Percentiles rank a stretch among this genome's conserved stretches.
Evolutionary conservation across 2,113 vertebrate species (phyloP).

Genomic region (Trachemys scripta): DNA sequence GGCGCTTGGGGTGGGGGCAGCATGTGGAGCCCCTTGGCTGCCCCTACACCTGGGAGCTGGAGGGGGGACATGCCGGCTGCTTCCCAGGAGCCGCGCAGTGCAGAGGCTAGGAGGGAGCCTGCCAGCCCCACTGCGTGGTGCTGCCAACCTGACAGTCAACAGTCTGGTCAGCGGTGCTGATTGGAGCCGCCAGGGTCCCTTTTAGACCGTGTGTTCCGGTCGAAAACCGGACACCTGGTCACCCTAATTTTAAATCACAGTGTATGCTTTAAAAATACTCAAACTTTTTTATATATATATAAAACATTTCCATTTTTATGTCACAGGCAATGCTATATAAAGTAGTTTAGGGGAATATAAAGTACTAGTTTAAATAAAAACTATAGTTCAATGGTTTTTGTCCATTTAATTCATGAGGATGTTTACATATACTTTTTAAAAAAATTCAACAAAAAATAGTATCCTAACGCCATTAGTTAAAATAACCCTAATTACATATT

Average conservation of each 20-base stretch:
- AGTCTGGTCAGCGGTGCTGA: too few species aligned
- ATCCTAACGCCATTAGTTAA: background rate
- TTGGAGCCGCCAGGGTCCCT: too few species aligned
- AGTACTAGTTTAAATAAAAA: background rate
- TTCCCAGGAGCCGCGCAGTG: too few species aligned
- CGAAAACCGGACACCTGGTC: too few species aligned
- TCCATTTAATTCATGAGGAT: background rate
- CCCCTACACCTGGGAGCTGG: too few species aligned
- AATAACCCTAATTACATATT: background rate
- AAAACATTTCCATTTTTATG: background rate
- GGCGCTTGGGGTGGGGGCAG: too few species aligned
- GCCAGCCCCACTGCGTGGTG: too few species aligned
- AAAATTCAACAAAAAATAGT: background rate
- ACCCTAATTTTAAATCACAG: conserved; percentile 27
- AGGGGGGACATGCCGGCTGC: too few species aligned
- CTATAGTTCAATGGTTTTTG: background rate
- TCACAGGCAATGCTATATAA: rapidly evolving
- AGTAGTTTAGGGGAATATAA: background rate
- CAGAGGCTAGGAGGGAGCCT: too few species aligned
- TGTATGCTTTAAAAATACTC: conserved; percentile 35
- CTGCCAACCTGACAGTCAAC: too few species aligned
- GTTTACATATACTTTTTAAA: background rate
- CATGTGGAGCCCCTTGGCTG: too few species aligned
- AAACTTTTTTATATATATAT: background rate
- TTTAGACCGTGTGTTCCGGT: too few species aligned